These are phyloP conservation scores for Lasioglossum marginatum DNA, from an alignment of 2,888 invertebrate species.

Conservation along the genomic window DNA sequence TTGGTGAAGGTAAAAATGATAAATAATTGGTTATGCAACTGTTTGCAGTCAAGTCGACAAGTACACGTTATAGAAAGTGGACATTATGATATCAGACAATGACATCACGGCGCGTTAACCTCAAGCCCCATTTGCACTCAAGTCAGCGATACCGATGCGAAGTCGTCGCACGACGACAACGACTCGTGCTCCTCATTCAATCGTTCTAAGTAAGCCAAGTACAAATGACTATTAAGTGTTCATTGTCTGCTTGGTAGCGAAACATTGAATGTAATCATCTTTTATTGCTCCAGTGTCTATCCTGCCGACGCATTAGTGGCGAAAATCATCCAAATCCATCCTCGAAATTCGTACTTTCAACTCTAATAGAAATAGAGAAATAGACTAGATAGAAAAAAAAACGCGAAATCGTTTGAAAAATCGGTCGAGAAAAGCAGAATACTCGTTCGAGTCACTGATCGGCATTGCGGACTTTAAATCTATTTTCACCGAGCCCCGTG, in stretches of 20 bases:
- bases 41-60: constrained; percentile 6
- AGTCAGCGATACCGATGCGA: constrained; percentile 49
- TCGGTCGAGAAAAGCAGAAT: not conserved
- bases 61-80: constrained; percentile 15
- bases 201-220: constrained; percentile 58
- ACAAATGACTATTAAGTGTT: constrained; percentile 46
- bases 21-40: not conserved
- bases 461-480: not conserved
- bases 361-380: not conserved
- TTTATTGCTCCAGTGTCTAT: not conserved
- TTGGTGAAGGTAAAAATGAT: not conserved
- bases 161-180: constrained; percentile 52
- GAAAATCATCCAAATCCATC: not conserved
- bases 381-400: not conserved
- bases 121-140: constrained; percentile 46
- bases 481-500: too few species aligned
- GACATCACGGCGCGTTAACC: constrained; percentile 62
- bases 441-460: not conserved
- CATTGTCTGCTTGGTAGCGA: constrained; percentile 42
- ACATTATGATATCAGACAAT: constrained; percentile 45
- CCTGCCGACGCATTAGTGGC: not conserved
- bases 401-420: not conserved
- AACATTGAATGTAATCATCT: constrained; percentile 46
- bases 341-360: not conserved
- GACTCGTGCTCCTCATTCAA: constrained; percentile 44